Evolutionary conservation across 2,113 vertebrate species (phyloP).

Genomic region (Litocranius walleri): DNA sequence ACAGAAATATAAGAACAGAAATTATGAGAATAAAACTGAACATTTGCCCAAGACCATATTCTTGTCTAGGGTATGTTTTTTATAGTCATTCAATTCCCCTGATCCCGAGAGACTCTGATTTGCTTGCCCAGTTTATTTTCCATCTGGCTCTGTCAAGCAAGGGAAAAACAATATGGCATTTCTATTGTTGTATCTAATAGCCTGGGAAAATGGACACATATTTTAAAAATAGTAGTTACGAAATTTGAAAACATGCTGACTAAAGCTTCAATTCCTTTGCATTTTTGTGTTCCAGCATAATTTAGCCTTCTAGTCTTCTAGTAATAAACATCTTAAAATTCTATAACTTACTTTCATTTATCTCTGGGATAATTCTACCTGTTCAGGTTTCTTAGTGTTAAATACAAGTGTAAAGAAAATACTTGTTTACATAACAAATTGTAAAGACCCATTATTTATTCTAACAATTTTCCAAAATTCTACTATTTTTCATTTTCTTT

Average conservation of each 20-base stretch:
- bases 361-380: neutral
- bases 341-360: neutral
- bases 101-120: conserved; percentile 53
- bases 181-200: conserved; percentile 47
- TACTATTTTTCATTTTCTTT: neutral
- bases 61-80: conserved; percentile 40
- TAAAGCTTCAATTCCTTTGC: neutral
- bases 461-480: neutral
- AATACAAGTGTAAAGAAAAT: neutral
- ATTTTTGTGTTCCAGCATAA: neutral
- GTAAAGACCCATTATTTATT: neutral
- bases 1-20: conserved; percentile 59
- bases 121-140: conserved; percentile 60
- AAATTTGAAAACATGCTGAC: neutral
- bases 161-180: conserved; percentile 45
- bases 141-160: conserved; percentile 47
- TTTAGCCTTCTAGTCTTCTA: neutral
- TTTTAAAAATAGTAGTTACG: neutral
- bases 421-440: neutral
- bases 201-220: neutral
- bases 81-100: conserved; percentile 8
- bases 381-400: neutral
- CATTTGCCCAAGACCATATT: conserved; percentile 21
- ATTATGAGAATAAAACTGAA: conserved; percentile 18
- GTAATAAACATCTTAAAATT: conserved; percentile 25